Evolutionary conservation across 2,888 invertebrate species (phyloP), one percentile per base, ranked within the genome.

Genomic region (Mylabris sibirica): DNA sequence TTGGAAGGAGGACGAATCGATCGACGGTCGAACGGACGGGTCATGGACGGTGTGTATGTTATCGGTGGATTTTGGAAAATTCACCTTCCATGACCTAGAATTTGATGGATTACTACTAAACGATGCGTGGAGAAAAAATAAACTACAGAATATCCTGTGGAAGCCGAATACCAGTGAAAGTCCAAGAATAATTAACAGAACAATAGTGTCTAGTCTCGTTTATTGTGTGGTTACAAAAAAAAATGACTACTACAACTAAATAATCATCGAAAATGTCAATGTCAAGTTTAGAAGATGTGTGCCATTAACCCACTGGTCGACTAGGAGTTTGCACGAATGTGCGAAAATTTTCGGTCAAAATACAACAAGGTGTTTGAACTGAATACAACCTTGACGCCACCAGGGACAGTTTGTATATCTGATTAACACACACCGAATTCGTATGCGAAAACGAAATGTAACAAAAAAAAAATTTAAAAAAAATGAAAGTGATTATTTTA

Each of bases 251-350:
- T 67, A 63, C 65, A 64, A 63, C 61, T 38, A 68, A 66, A 66
- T 65, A 67, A 65, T 71, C 49, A 14, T 22, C 49, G 60, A 35
- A 68, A 71, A 68, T 71, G 71, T 71, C 72, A 70, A 68, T 69
- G 68, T 68, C 71, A 68, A 72, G 68, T 73, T 65, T 67, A 66
- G 64, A 63, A 44, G 14, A 38, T 44, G 44, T 59, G 69, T 64
- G 68, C 76, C 71, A 75, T 71, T 76, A 77, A 77, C 76, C 74
- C 75, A 77, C 74, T 76, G 79, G 76, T 70, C 73, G 67, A 76
- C 75, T 75, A 67, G 66, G 69, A 75, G 71, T 73, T 77, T 72
- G 72, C 77, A 77, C 75, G 34, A 73, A 75, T 72, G 76, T 77
- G 78, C 71, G 77, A 79, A 77, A 79, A 77, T 67, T 65, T 65